A percentile compares a stretch with the other conserved stretches of the same genome.
Conservation (phyloP, 1,140 invertebrate species). For the Drosophila lacteicornis region DNA sequence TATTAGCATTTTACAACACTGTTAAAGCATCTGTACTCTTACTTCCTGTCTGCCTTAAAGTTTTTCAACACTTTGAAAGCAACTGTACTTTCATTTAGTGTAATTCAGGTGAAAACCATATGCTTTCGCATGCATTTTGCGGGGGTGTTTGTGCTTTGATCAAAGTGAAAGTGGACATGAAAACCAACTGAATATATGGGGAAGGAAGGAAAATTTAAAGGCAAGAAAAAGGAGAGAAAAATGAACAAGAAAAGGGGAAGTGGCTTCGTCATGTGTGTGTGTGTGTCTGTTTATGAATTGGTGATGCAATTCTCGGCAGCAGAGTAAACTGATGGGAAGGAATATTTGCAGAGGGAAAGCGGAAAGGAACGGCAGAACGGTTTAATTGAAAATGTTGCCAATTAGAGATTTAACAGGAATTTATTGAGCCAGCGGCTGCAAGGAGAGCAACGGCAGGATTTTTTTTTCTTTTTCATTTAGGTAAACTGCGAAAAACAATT, state of each 20-base stretch:
- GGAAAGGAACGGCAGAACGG: conserved; percentile 14
- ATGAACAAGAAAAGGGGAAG: conserved; percentile 1
- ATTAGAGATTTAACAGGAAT: conserved; percentile 41
- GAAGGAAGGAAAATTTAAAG: conserved; percentile 3
- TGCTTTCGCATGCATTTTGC: neutral
- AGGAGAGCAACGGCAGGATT: conserved; percentile 11
- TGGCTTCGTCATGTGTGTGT: neutral
- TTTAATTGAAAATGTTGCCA: conserved; percentile 42
- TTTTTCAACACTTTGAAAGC: conserved; percentile 7
- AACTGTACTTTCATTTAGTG: neutral
- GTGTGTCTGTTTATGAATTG: conserved; percentile 4
- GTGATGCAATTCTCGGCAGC: conserved; percentile 30
- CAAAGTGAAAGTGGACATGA: conserved; percentile 43
- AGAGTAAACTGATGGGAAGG: neutral
- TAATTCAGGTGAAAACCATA: conserved; percentile 13
- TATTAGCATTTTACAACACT: neutral
- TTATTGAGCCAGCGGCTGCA: conserved; percentile 23
- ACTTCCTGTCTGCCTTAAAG: neutral
- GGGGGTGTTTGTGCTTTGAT: conserved; percentile 4
- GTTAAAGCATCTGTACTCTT: neutral
- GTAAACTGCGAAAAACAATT: conserved; percentile 34
- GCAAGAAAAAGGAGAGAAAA: neutral
- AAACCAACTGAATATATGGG: conserved; percentile 8
- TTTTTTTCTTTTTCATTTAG: conserved; percentile 5
- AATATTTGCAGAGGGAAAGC: neutral